phyloP scores from a whole-genome alignment of 2,797 vertebrate genomes.

The Pangasius mekongensis region DNA sequence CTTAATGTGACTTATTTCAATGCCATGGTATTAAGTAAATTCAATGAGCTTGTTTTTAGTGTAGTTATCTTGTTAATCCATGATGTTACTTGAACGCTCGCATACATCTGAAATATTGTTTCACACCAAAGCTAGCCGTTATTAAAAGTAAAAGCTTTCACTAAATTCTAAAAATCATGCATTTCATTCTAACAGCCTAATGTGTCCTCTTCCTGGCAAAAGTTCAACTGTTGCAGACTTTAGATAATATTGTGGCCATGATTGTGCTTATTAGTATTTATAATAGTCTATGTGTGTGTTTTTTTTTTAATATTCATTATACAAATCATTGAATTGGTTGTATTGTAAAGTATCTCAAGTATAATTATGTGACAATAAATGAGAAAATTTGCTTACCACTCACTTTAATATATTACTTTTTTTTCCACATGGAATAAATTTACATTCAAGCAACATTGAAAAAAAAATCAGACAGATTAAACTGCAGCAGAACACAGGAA shows the following conservation, averaged over 20 bases:
- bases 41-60: too few relatives aligned
- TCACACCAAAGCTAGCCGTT: background rate
- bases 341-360: background rate
- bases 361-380: background rate
- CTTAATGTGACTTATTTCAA: too few relatives aligned
- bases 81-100: background rate
- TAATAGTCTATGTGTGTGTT: background rate
- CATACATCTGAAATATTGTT: background rate
- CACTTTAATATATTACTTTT: too few relatives aligned
- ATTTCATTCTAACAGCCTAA: background rate
- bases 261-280: background rate
- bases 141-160: background rate
- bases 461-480: too few relatives aligned
- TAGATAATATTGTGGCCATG: background rate
- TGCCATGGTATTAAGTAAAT: too few relatives aligned
- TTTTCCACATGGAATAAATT: too few relatives aligned
- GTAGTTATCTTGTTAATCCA: background rate
- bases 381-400: too few relatives aligned
- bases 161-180: background rate
- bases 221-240: too few relatives aligned
- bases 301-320: background rate
- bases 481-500: too few relatives aligned
- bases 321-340: background rate
- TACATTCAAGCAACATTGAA: too few relatives aligned
- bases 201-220: background rate